Base-by-base conservation (phyloP, 1,140 invertebrate species). In the Drosophila novamexicana region DNA sequence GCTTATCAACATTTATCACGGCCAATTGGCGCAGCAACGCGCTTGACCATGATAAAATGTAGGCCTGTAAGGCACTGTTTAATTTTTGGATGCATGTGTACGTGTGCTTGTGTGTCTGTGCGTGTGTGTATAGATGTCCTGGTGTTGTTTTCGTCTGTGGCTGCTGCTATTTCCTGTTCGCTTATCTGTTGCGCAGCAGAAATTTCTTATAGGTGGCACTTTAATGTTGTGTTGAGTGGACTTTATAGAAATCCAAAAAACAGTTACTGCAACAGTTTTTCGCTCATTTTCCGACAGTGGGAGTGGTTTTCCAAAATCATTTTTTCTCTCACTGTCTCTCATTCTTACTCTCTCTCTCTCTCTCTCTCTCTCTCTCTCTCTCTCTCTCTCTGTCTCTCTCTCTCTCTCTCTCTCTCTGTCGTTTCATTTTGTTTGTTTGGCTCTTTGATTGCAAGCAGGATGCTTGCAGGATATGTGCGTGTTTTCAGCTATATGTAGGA, bases 1-100 rank as follows among this genome's bases (percentile, higher is more conserved):
- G 68, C 70, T 44, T 59, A 79, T 76, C 75, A 81, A 81, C 75
- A 79, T 86, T 78, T 77, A 70, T 50, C 67, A 61, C 22, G 49
- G 63, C 42, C 74, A 85, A 61, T 56, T 74, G 37, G 16, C 50
- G 42, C 40, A 8, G 49, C n/a, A 10, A 29, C 10, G 61, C 42
- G 37, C 8, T 2, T 42, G 44, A 52, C 37, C 69, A 72, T 53
- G 70, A 74, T 47, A 52, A 49, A 63, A 29, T 50, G 36, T 67
- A 29, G 42, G 44, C 12, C 53, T 47, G 22, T 29, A 12, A 9
- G 52, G 10, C 1, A 8, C 67, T 75, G 57, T 57, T 57, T 56
- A 53, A 59, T 9, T 7, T 32, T 40, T 45, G 39, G 16, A 39
- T 36, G 32, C 37, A 44, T 39, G 39, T 47, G 8, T 50, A 49